Conservation (phyloP, 2,888 invertebrate genomes). For the Rosalia funebris region DNA sequence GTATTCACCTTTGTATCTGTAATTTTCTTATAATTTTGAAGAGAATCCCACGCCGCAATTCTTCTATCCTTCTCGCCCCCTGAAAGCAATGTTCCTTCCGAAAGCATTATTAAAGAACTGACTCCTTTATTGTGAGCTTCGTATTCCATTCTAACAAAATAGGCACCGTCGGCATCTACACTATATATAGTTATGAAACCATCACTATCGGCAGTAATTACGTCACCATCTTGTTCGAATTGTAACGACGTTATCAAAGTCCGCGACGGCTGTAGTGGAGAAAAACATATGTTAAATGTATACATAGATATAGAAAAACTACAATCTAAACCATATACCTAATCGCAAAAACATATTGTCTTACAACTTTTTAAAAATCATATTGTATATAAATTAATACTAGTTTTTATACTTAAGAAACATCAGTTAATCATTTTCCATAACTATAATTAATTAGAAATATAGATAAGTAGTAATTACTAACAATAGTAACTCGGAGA, state of each 20-base stretch:
- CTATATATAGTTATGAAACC: constrained; percentile 92
- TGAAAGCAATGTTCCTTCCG: constrained; percentile 89
- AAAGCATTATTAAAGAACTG: constrained; percentile 86
- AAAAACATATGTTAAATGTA: no score
- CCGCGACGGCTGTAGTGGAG: constrained; percentile 76
- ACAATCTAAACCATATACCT: no score
- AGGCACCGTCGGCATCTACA: constrained; percentile 86
- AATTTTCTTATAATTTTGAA: constrained; percentile 89
- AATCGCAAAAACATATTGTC: no score
- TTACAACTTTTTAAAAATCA: no score
- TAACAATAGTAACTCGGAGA: no score
- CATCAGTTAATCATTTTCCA: no score
- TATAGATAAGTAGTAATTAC: no score
- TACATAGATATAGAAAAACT: no score
- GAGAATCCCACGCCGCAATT: constrained; percentile 91
- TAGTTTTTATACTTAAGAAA: no score
- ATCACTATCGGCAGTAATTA: constrained; percentile 91
- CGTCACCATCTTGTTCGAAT: constrained; percentile 91
- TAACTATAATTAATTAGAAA: no score
- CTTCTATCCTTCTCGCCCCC: constrained; percentile 91
- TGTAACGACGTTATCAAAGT: constrained; percentile 88
- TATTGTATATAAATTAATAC: no score
- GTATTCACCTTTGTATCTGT: constrained; percentile 87
- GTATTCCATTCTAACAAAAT: constrained; percentile 88
- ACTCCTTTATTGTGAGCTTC: constrained; percentile 91